A percentile compares a stretch with the other conserved stretches of the same genome.
These are phyloP conservation scores for Drosophila parabipectinata DNA, from an alignment of 1,140 invertebrate species.

Conservation along the genomic window DNA sequence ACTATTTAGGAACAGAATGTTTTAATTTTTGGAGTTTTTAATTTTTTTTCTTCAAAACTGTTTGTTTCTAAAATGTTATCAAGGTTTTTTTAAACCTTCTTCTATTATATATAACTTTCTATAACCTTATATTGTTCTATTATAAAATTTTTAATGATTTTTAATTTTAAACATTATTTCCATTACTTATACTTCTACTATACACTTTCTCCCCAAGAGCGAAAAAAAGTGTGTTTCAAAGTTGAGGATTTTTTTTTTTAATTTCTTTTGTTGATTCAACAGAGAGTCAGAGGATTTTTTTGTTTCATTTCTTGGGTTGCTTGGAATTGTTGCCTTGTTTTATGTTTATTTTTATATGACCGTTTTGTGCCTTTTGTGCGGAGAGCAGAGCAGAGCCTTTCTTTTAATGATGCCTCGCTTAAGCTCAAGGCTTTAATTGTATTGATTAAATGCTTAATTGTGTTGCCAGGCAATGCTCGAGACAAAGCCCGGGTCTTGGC, in stretches of 20 bases:
- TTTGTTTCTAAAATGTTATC: no score
- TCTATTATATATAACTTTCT: no score
- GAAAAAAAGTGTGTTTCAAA: neutral
- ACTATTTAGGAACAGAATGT: no score
- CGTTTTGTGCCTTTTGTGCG: slow-evolving; percentile 34
- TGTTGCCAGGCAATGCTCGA: slow-evolving; percentile 48
- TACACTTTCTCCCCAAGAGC: neutral
- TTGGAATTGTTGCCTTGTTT: slow-evolving; percentile 28
- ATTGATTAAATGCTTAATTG: slow-evolving; percentile 79
- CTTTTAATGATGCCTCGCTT: slow-evolving; percentile 67
- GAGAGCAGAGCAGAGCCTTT: slow-evolving; percentile 2
- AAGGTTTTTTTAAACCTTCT: no score
- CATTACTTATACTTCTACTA: neutral
- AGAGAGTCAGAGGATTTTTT: neutral
- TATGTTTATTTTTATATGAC: slow-evolving; percentile 66
- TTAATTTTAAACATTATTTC: no score
- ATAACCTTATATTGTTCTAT: no score
- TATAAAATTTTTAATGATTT: no score
- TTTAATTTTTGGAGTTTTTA: no score
- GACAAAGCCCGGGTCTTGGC: slow-evolving; percentile 15
- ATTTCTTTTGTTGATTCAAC: slow-evolving; percentile 11
- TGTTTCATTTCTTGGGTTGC: slow-evolving; percentile 5
- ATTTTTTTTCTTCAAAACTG: no score
- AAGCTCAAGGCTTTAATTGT: slow-evolving; percentile 75
- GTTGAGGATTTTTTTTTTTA: slow-evolving; percentile 5